Percentiles rank a stretch among this genome's conserved stretches.
Evolutionary conservation across 2,888 invertebrate species (phyloP).

Genomic region (Drosophila pseudotalamancana): DNA sequence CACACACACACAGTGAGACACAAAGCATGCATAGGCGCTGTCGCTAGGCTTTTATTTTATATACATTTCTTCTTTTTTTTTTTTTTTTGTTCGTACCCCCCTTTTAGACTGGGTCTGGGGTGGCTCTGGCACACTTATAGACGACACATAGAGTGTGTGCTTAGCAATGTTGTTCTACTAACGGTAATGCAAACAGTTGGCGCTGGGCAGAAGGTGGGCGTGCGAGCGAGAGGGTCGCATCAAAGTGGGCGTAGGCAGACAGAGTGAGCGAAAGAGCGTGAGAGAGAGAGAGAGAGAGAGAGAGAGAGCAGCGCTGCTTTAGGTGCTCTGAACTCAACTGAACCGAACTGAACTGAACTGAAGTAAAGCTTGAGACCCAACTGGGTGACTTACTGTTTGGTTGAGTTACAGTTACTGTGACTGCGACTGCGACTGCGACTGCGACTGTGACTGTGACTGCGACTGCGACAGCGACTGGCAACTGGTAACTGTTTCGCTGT

Average conservation of each 20-base stretch:
- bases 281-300: conserved; percentile 16
- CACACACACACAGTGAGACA: conserved; percentile 5
- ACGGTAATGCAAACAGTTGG: conserved; percentile 79
- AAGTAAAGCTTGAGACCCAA: conserved; percentile 28
- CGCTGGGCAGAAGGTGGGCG: conserved; percentile 23
- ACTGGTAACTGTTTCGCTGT: conserved; percentile 10
- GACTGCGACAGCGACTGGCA: neutral
- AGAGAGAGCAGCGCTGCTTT: conserved; percentile 40
- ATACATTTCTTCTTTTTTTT: conserved; percentile 12
- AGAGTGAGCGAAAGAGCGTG: neutral
- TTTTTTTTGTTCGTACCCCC: conserved; percentile 8
- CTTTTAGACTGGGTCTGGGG: conserved; percentile 45
- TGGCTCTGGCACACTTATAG: conserved; percentile 72
- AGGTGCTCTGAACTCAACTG: conserved; percentile 67
- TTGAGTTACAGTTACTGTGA: conserved; percentile 19
- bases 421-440: no score
- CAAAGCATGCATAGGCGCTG: conserved; percentile 47
- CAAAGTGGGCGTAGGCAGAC: conserved; percentile 31
- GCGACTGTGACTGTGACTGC: neutral
- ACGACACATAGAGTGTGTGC: conserved; percentile 69
- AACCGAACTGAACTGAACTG: conserved; percentile 41
- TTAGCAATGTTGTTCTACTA: conserved; percentile 79
- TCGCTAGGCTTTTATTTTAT: conserved; percentile 52
- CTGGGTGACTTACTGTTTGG: conserved; percentile 56
- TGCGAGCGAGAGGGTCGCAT: conserved; percentile 8